Base-by-base conservation (phyloP, 2,888 invertebrate genomes). In the Tinea trinotella region DNA sequence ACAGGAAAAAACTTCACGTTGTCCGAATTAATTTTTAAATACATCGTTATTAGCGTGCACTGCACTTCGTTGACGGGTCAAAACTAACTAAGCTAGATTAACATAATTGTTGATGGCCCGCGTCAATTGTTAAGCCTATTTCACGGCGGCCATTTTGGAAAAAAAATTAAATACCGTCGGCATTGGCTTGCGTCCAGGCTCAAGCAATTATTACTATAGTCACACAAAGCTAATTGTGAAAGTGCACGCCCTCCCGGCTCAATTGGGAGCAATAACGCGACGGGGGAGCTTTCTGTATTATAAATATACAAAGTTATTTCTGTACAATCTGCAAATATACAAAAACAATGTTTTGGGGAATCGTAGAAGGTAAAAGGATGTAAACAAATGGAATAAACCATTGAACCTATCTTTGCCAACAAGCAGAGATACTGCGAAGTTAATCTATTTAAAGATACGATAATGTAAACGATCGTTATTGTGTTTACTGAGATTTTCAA, bases 161-260 rank as follows among this genome's bases (percentile, higher is more conserved):
- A 75, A 75, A 76, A 76, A 54, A 17, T 34, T 49, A 48, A 24
- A 24, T 10, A 46, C 17, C 10, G 50, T 68, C 63, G 73, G 71
- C 75, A 75, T 68, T 74, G 71, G 74, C 71, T 67, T 67, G 63
- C 65, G 69, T 74, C 74, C 71, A 55, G 54, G 22, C 53, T 13
- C 20, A 36, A 74, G 68, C 67, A 69, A 70, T 74, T 71, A 74
- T 76, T 76, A 80, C 75, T 74, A 76, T 74, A 76, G 65, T 65
- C 65, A 61, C 71, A 74, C 76, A 76, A 69, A 75, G 78, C 76
- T 84, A 84, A 84, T 82, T 81, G 81, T 78, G 76, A 72, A 74
- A 70, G 70, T 71, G 70, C 69, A 77, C 34, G 46, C 34, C 68
- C 82, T 82, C 84, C 84, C 83, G 84, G 81, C 73, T 80, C 76